Evolutionary conservation across 1,140 invertebrate species (phyloP), one percentile per base, ranked within the genome.

Genomic region (Drosophila fuyamai): DNA sequence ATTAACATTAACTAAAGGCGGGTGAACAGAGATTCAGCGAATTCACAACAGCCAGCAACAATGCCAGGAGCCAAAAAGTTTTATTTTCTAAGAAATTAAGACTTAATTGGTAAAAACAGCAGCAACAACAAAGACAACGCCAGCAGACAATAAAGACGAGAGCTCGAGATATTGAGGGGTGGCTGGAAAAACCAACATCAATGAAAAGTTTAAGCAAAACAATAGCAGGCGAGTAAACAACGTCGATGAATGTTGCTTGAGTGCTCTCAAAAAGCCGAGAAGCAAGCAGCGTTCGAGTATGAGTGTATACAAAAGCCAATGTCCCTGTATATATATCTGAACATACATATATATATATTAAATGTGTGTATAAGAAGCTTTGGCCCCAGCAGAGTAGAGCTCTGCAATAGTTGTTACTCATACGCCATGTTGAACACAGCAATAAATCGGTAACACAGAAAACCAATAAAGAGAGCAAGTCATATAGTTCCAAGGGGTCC

Each of bases 1-100:
- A 79, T 79, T 79, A 72, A 79, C 58, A 79, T 71, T 78, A 79
- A 70, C 62, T 57, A 65, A 79, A 57, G 54, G 55, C 27, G 46
- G 32, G 50, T 41, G 29, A 32, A 36, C n/a, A 12, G 32, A 29
- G 65, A 23, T 53, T 40, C 48, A 23, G 53, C 59, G 35, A 51
- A 71, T 71, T 62, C 71, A 67, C 79, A 53, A 47, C 16, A 32
- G 29, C 32, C 38, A 74, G 66, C 44, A 75, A 86, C 82, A 86
- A 86, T 81, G 84, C 80, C 57, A 44, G 59, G 74, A 89, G 84
- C 77, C 80, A 81, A 89, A 89, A 89, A 89, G 84, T 89, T 89
- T 89, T 89, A 89, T 89, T 89, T 89, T 89, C 84, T 89, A 89
- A 89, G 84, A 89, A 89, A 89, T 89, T 89, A 89, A 89, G 84